A percentile compares a stretch with the other conserved stretches of the same genome.
phyloP scores from a whole-genome alignment of 2,113 vertebrate species.

The Caretta caretta region DNA sequence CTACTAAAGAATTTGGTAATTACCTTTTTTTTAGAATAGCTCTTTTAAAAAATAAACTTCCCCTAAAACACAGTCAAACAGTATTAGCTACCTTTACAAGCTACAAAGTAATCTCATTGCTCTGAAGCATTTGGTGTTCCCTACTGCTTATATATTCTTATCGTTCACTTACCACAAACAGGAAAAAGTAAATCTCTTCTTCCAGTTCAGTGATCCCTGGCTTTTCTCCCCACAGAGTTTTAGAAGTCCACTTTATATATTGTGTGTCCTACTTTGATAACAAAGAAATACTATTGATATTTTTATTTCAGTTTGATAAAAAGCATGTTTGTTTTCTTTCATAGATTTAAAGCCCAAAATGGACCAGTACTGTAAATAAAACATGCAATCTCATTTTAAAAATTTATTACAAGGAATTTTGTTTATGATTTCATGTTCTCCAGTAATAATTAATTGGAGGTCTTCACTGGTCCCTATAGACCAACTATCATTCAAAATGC shows the following conservation, averaged over 20 bases:
- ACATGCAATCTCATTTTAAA: conserved; percentile 87
- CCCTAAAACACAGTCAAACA: conserved; percentile 15
- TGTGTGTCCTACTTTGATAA: conserved; percentile 76
- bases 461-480: conserved; percentile 82
- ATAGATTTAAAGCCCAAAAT: conserved; percentile 87
- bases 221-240: conserved; percentile 54
- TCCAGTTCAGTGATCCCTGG: neutral
- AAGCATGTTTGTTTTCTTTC: conserved; percentile 83
- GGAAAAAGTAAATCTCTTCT: conserved; percentile 59
- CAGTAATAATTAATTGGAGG: conserved; percentile 90
- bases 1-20: neutral
- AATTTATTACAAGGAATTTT: conserved; percentile 92
- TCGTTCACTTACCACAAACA: conserved; percentile 32
- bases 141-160: neutral
- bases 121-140: conserved; percentile 22
- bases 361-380: conserved; percentile 87
- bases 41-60: neutral
- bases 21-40: neutral
- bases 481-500: conserved; percentile 82
- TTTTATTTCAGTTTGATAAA: conserved; percentile 79
- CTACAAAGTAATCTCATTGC: neutral
- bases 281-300: conserved; percentile 83
- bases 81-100: neutral
- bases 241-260: conserved; percentile 74
- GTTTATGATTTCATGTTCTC: conserved; percentile 89